Conservation (phyloP, 1,140 invertebrate genomes). For the Drosophila jambulina region DNA sequence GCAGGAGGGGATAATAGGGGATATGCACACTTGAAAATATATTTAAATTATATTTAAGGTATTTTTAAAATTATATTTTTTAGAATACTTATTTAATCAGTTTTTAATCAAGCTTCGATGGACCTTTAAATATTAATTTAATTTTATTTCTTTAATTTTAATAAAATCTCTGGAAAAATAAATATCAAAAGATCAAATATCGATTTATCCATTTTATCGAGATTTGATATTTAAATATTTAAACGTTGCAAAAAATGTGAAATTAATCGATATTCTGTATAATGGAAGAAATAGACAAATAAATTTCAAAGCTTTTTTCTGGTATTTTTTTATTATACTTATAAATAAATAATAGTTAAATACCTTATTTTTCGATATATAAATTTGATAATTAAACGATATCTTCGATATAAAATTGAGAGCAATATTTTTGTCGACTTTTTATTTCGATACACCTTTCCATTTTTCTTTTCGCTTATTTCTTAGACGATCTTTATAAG, state of each 20-base stretch:
- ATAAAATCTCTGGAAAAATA: background rate
- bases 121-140: background rate
- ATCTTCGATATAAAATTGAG: background rate
- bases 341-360: too few relatives aligned
- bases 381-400: too few relatives aligned
- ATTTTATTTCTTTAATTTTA: background rate
- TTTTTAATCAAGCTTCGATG: background rate
- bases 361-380: too few relatives aligned
- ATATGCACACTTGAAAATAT: background rate
- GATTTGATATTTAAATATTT: too few relatives aligned
- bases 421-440: background rate
- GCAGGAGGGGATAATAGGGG: background rate
- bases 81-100: background rate
- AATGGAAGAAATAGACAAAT: too few relatives aligned
- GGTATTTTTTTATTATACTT: too few relatives aligned
- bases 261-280: too few relatives aligned
- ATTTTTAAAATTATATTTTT: background rate
- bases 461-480: background rate
- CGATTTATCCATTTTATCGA: too few relatives aligned
- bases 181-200: background rate
- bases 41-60: background rate
- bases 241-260: too few relatives aligned
- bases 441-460: background rate
- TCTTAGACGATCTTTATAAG: accelerated
- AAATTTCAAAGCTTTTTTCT: too few relatives aligned